Percentiles rank a stretch among this genome's conserved stretches.
Conservation (phyloP, 64 coral and sea anemone genomes). For the Cladopsammia gracilis region DNA sequence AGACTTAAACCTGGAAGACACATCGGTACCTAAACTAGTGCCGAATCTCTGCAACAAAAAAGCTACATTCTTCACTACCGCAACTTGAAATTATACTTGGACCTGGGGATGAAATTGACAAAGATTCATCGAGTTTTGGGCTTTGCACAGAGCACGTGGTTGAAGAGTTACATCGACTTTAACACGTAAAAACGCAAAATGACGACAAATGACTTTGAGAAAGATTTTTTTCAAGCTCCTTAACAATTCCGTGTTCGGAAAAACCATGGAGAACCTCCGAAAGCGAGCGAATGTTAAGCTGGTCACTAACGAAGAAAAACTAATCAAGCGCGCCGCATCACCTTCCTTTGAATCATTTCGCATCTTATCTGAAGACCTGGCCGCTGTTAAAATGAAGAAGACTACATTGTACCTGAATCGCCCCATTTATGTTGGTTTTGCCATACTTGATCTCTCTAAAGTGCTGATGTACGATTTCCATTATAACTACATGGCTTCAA, state of each 20-base stretch:
- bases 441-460: too few species aligned
- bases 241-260: constrained; percentile 24
- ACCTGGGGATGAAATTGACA: constrained; percentile 1
- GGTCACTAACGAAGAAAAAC: neutral
- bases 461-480: too few species aligned
- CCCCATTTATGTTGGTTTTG: too few species aligned
- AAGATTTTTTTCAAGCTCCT: constrained; percentile 28
- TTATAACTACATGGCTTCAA: too few species aligned
- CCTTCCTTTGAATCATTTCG: too few species aligned
- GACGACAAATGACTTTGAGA: constrained; percentile 23
- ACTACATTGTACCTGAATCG: too few species aligned
- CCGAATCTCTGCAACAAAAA: constrained; percentile 19
- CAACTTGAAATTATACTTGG: neutral
- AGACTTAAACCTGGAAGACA: neutral
- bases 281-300: constrained; percentile 22
- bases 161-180: neutral
- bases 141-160: neutral
- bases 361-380: too few species aligned
- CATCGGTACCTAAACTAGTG: constrained; percentile 1
- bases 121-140: constrained; percentile 12
- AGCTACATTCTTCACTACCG: neutral
- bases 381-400: too few species aligned
- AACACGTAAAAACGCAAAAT: constrained; percentile 16
- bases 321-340: neutral
- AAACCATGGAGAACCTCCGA: constrained; percentile 32